Conservation (phyloP, 2,113 vertebrate genomes). For the Neotoma lepida region DNA sequence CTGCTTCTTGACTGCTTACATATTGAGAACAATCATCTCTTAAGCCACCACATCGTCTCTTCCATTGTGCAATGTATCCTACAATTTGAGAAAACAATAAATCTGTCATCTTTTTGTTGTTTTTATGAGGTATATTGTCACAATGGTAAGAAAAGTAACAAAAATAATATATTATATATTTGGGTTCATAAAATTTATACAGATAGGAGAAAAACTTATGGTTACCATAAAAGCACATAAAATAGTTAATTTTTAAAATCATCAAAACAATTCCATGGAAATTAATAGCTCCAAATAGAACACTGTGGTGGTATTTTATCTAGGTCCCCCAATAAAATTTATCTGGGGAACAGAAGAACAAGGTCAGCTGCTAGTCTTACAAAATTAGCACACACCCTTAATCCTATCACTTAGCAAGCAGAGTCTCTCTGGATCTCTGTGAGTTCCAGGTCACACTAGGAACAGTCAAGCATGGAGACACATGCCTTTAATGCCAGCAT, state of each 20-base stretch:
- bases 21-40: not conserved
- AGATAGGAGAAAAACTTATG: not conserved
- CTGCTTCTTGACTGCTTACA: not conserved
- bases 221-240: not conserved
- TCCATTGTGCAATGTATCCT: not conserved
- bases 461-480: too few species aligned
- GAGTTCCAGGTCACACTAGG: too few species aligned
- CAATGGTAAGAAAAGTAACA: not conserved
- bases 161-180: not conserved
- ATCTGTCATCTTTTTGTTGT: not conserved
- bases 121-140: not conserved
- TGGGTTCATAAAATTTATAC: not conserved
- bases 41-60: not conserved
- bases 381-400: too few species aligned
- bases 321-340: too few species aligned
- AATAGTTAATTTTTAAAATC: not conserved
- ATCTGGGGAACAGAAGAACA: too few species aligned
- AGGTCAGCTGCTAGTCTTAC: too few species aligned
- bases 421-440: too few species aligned
- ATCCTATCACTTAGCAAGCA: too few species aligned
- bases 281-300: not conserved
- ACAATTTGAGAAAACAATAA: not conserved
- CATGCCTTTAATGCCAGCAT: too few species aligned
- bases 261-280: conserved; percentile 38
- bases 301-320: too few species aligned